Evolutionary conservation across 2,888 invertebrate species (phyloP).

Genomic region (Sarcophaga variegata): DNA sequence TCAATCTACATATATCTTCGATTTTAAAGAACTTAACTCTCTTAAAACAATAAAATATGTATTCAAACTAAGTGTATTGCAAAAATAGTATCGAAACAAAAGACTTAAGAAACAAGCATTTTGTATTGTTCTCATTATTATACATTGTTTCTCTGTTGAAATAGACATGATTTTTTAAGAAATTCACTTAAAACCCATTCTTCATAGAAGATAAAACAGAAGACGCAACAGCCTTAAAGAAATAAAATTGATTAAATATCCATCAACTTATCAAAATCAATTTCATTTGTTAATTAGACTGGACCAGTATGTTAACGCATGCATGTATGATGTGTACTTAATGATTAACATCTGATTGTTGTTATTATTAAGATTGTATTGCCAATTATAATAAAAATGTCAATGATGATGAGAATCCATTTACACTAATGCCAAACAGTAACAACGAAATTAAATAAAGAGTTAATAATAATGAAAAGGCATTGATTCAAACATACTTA

Average conservation of each 20-base stretch:
- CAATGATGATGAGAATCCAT: slow-evolving; percentile 30
- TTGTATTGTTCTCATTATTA: background rate
- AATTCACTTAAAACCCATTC: background rate
- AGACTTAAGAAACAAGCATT: slow-evolving; percentile 50
- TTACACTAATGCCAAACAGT: slow-evolving; percentile 9
- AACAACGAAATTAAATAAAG: slow-evolving; percentile 1
- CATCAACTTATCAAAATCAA: background rate
- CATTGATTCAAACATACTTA: slow-evolving; percentile 24
- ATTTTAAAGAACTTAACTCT: too few species aligned
- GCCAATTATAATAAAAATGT: background rate
- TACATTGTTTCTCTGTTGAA: background rate
- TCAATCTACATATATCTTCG: too few species aligned
- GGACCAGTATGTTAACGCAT: background rate
- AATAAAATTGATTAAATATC: slow-evolving; percentile 12
- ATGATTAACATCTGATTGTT: too few species aligned
- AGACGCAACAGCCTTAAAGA: slow-evolving; percentile 22
- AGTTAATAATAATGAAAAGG: background rate
- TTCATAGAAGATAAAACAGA: background rate
- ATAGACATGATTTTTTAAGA: slow-evolving; percentile 62
- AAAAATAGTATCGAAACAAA: slow-evolving; percentile 19
- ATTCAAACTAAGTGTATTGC: background rate
- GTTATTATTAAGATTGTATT: slow-evolving; percentile 1
- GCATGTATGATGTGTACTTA: background rate
- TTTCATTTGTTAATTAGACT: background rate
- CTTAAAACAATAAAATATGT: background rate